Percentiles rank a stretch among this genome's conserved stretches.
These are phyloP conservation scores for Lepus timidus DNA, from an alignment of 2,113 vertebrate genomes.

Conservation along the genomic window DNA sequence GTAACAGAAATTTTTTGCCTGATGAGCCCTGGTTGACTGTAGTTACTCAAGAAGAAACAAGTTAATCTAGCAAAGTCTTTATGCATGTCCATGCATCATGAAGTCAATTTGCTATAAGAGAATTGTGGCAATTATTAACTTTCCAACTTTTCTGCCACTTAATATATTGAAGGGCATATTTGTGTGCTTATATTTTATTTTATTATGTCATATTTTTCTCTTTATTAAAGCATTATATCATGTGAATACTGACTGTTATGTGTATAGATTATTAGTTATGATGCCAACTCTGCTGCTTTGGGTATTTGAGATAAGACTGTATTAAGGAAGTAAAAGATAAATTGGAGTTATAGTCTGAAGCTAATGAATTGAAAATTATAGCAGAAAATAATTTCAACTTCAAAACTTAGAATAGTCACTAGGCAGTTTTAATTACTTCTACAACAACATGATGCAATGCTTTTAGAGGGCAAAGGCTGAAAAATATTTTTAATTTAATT, in stretches of 20 bases:
- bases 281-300: not conserved
- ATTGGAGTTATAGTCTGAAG: conserved; percentile 19
- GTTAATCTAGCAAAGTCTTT: not conserved
- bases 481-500: conserved; percentile 77
- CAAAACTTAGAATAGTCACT: conserved; percentile 52
- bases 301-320: not conserved
- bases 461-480: conserved; percentile 72
- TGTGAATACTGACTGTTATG: not conserved
- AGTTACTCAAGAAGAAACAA: conserved; percentile 1
- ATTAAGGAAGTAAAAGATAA: not conserved
- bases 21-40: not conserved
- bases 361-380: conserved; percentile 39
- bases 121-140: conserved; percentile 46
- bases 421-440: conserved; percentile 52
- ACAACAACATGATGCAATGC: conserved; percentile 60
- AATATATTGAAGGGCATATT: not conserved
- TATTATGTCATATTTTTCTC: not conserved
- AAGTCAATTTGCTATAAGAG: not conserved
- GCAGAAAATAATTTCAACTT: conserved; percentile 57
- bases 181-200: not conserved
- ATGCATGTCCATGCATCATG: not conserved
- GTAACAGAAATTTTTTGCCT: not conserved
- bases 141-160: not conserved
- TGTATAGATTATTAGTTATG: not conserved
- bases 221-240: not conserved